Percentiles rank a stretch among this genome's conserved stretches.
Conservation (phyloP, 2,888 invertebrate species). For the Bombyx huttoni region DNA sequence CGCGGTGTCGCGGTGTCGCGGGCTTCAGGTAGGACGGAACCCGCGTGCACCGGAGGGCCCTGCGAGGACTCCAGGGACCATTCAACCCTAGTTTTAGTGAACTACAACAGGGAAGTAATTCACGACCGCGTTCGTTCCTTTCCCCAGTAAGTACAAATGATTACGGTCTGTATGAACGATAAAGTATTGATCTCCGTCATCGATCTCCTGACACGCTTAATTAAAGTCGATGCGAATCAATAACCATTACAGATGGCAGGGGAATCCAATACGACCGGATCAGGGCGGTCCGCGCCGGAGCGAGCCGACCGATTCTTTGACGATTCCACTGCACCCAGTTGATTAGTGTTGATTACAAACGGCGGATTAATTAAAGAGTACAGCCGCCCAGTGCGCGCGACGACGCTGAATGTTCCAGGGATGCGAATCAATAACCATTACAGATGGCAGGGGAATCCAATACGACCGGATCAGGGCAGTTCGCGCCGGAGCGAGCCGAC, state of each 20-base stretch:
- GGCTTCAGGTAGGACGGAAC: no score
- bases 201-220: not conserved
- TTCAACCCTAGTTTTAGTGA: no score
- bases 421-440: not conserved
- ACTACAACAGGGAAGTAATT: no score
- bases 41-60: no score
- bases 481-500: not conserved
- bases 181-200: not conserved
- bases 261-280: conserved; percentile 1
- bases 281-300: not conserved
- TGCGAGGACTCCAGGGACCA: no score
- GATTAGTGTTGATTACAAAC: conserved; percentile 27
- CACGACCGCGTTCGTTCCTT: no score
- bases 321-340: conserved; percentile 12
- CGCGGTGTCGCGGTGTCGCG: no score
- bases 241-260: not conserved
- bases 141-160: no score
- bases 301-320: not conserved
- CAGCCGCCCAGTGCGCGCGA: conserved; percentile 2
- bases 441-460: not conserved
- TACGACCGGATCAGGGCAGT: not conserved
- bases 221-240: not conserved
- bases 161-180: not conserved
- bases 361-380: conserved; percentile 17
- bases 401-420: not conserved